These are phyloP conservation scores for Drosophila sturtevanti DNA, from an alignment of 1,140 invertebrate species.

Conservation along the genomic window DNA sequence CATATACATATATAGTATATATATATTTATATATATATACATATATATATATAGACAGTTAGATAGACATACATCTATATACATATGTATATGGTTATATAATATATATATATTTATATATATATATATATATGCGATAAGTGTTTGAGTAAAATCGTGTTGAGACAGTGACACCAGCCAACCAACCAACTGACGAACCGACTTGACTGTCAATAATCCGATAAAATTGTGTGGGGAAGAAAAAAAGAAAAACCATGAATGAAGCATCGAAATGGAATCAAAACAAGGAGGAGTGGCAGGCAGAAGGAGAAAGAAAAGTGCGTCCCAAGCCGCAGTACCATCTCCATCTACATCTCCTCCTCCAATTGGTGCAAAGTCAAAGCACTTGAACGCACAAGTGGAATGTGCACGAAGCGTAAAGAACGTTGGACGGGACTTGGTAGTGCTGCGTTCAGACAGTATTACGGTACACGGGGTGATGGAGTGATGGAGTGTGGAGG, in stretches of 20 bases:
- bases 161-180: background rate
- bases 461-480: background rate
- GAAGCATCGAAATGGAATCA: conserved; percentile 6
- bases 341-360: background rate
- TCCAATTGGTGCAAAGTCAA: conserved; percentile 17
- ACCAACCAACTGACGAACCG: conserved; percentile 37
- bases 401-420: conserved; percentile 67
- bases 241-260: conserved; percentile 22
- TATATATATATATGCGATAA: conserved; percentile 46
- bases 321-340: background rate
- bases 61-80: too few relatives aligned
- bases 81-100: background rate
- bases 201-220: conserved; percentile 72
- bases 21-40: conserved; percentile 7
- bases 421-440: conserved; percentile 35
- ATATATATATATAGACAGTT: conserved; percentile 3
- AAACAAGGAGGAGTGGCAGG: too few relatives aligned
- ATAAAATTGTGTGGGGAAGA: conserved; percentile 52
- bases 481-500: too few relatives aligned
- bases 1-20: conserved; percentile 28
- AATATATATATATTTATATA: background rate
- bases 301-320: background rate
- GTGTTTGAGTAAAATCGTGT: conserved; percentile 51
- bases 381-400: conserved; percentile 70
- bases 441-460: background rate